Conservation (phyloP, 2,113 vertebrate species). For the Leucosticte australis region DNA sequence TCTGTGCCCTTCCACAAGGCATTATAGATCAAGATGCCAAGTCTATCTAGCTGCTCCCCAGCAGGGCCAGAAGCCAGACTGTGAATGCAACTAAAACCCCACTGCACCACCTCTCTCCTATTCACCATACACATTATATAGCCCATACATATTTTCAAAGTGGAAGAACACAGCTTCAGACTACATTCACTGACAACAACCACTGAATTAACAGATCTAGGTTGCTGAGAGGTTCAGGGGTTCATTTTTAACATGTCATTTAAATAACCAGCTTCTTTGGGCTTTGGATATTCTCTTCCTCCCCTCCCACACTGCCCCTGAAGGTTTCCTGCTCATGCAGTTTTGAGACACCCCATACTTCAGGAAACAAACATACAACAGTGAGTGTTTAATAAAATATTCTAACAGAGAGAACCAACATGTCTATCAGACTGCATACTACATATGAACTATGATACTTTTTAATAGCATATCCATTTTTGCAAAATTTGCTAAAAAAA, state of each 20-base stretch:
- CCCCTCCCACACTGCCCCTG: not conserved
- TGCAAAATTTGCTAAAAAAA: not conserved
- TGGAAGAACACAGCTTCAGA: not conserved
- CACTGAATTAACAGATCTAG: not conserved
- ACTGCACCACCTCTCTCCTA: not conserved
- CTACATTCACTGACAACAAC: not conserved
- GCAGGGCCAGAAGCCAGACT: not conserved
- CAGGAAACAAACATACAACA: not conserved
- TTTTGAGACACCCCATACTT: not conserved
- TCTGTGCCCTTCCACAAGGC: not conserved
- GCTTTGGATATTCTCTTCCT: not conserved
- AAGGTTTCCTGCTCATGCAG: not conserved
- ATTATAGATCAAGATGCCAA: not conserved
- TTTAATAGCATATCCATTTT: not conserved
- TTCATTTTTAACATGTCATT: not conserved
- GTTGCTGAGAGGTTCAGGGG: no score
- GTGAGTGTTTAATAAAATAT: not conserved
- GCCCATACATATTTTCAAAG: not conserved
- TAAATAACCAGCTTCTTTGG: not conserved
- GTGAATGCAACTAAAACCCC: not conserved
- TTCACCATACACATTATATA: rapidly evolving
- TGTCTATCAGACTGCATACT: not conserved
- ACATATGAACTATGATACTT: not conserved
- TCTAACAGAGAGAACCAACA: not conserved
- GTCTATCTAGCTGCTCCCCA: not conserved